Evolutionary conservation across 2,888 invertebrate species (phyloP), one percentile per base, ranked within the genome.

Genomic region (Venustoraphidia nigricollis): DNA sequence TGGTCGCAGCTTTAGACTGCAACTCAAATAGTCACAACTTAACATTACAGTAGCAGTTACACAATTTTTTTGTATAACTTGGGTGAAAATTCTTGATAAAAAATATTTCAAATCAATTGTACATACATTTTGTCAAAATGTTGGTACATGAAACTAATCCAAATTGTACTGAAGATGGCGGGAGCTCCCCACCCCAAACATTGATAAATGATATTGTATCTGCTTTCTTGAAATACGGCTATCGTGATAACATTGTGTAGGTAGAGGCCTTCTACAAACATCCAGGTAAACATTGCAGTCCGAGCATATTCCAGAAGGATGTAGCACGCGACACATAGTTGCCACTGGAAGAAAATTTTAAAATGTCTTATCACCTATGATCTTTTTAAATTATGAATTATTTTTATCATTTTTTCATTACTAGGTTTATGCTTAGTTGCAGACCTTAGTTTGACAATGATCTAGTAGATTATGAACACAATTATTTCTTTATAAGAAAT

Each of bases 211-310:
- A 72, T 72, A 60, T 77, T 79, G 44, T 73, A 64, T 3, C 65
- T 64, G 41, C 73, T 72, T 43, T 75, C 76, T 56, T 77, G 73
- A 54, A 82, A 71, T 0, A 76, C 75, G 9, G 76, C 75, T 2
- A 75, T 75, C 52, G 87, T 81, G 36, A 88, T 78, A 62, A 85
- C 77, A 50, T 76, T 81, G 63, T 90, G 83, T 17, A 92, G 68
- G 59, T 85, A 86, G 27, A 87, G 68, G 0, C 91, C 92, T 61
- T 92, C 92, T 42, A 90, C 79, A 56, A 91, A 83, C 89, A 91
- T 91, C 90, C 92, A 93, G 75, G 83, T 81, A 60, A 90, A 92
- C 75, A 85, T 86, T 1, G 84, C 82, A 0, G 87, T 83, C 47
- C 84, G 79, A 0, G 84, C 81, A 60, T 89, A 91, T 60, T 93